Percentiles rank a stretch among this genome's conserved stretches.
phyloP scores from a whole-genome alignment of 1,140 invertebrate genomes.

The Saccostrea glomerata region DNA sequence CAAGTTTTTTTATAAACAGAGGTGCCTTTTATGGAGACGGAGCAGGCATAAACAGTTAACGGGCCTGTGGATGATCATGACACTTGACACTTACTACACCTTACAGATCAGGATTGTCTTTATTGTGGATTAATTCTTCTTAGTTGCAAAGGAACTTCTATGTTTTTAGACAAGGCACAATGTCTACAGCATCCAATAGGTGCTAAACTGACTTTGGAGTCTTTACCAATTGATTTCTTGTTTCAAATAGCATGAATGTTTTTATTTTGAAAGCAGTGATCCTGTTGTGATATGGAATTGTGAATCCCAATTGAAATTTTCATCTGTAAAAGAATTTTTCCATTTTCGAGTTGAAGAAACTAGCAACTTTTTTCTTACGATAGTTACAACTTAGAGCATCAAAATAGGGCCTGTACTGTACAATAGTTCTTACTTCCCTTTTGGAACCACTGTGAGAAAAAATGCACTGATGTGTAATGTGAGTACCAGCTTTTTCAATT shows the following conservation, averaged over 20 bases:
- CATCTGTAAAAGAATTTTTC: background rate
- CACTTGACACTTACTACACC: slow-evolving; percentile 23
- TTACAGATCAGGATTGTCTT: background rate
- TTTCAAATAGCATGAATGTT: background rate
- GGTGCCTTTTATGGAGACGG: slow-evolving; percentile 31
- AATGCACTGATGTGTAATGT: slow-evolving; percentile 35
- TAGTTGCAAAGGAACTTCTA: background rate
- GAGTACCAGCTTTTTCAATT: background rate
- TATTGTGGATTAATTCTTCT: slow-evolving; percentile 1
- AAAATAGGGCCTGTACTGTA: slow-evolving; percentile 27
- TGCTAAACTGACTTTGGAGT: slow-evolving; percentile 8
- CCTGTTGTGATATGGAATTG: slow-evolving; percentile 1
- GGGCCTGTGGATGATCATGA: slow-evolving; percentile 21
- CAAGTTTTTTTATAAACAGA: slow-evolving; percentile 29
- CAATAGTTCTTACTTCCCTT: slow-evolving; percentile 18
- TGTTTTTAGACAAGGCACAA: background rate
- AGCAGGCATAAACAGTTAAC: slow-evolving; percentile 12
- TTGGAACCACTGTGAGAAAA: slow-evolving; percentile 23
- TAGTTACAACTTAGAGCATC: background rate
- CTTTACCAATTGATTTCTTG: background rate
- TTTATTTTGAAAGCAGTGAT: background rate
- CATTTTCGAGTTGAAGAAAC: background rate
- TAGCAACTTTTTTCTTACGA: background rate
- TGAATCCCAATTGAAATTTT: background rate
- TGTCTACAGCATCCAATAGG: background rate